These are phyloP conservation scores for Pangasianodon hypophthalmus DNA, from an alignment of 2,113 vertebrate species.

Conservation along the genomic window DNA sequence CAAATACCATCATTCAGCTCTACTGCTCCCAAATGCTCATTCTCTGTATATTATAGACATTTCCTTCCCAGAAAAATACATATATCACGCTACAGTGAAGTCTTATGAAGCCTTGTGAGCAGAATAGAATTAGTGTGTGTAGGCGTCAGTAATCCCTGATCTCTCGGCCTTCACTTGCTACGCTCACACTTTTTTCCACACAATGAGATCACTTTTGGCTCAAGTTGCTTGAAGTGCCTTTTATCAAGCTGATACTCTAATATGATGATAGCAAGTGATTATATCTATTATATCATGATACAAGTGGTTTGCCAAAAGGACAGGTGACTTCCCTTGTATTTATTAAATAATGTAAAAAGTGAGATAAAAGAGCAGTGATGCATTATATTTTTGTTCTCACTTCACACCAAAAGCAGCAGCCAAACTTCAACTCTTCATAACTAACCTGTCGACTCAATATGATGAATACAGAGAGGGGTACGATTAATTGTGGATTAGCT, in stretches of 20 bases:
- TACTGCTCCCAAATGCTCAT: background rate
- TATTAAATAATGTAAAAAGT: background rate
- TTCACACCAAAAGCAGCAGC: background rate
- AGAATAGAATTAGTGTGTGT: background rate
- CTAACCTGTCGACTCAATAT: background rate
- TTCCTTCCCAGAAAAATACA: background rate
- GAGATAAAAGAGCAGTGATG: background rate
- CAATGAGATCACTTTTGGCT: constrained; percentile 19
- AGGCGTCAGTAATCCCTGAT: constrained; percentile 16
- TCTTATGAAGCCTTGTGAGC: no score
- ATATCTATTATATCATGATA: background rate
- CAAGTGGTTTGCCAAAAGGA: background rate
- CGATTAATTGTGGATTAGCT: background rate
- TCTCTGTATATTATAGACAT: background rate
- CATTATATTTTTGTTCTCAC: background rate
- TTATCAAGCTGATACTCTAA: constrained; percentile 23
- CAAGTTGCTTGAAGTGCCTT: constrained; percentile 29
- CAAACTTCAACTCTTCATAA: background rate
- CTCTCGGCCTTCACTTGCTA: constrained; percentile 2
- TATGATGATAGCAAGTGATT: background rate
- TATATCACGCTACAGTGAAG: background rate
- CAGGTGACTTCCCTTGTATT: background rate
- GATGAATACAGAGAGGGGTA: background rate
- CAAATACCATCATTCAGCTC: background rate
- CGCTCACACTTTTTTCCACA: background rate